Base-by-base conservation (phyloP, 1,140 invertebrate genomes). In the Adoxophyes honmai region DNA sequence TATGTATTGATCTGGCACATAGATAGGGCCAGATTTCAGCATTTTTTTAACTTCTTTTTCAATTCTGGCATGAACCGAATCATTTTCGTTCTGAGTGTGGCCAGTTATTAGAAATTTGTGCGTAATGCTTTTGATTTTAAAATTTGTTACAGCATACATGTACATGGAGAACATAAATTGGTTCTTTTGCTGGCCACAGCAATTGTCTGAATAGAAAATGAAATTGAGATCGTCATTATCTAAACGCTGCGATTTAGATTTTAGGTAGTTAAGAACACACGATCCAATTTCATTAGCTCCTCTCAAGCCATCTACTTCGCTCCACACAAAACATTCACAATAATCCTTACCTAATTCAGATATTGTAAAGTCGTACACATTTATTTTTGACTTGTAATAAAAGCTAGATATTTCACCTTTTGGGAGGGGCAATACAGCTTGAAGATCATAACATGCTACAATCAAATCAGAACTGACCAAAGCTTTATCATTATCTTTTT, bases 151-250 rank as follows among this genome's bases (percentile, higher is more conserved):
- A 4, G 66, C 71, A 55, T 68, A 70, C 5, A 60, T 51, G 60
- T 75, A 73, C 52, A 73, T 55, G 34, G 52, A 58, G 18, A 70
- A 55, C 8, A 73, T 60, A 59, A 58, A 70, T 38, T 66, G 57
- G 36, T 73, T 75, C 64, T 75, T 75, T 33, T 70, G 61, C 55
- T 78, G 71, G 4, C 73, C 71, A 36, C 66, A 70, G 52, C 70
- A 78, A 57, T 71, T 76, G 42, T 81, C 77, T 10, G 68, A 73
- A 53, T 73, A 77, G 48, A 75, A 70, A 56, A 69, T 59, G 7
- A 78, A 36, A n/a, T 70, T 52, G 7, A 61, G 37, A 15, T 59
- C 58, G 10, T 62, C 42, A 37, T 11, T 10, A 39, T 57, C 11
- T 18, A 9, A 9, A 13, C 10, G 38, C 21, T 34, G 38, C 36